Conservation (phyloP, 2,113 vertebrate genomes). For the Martes martes region DNA sequence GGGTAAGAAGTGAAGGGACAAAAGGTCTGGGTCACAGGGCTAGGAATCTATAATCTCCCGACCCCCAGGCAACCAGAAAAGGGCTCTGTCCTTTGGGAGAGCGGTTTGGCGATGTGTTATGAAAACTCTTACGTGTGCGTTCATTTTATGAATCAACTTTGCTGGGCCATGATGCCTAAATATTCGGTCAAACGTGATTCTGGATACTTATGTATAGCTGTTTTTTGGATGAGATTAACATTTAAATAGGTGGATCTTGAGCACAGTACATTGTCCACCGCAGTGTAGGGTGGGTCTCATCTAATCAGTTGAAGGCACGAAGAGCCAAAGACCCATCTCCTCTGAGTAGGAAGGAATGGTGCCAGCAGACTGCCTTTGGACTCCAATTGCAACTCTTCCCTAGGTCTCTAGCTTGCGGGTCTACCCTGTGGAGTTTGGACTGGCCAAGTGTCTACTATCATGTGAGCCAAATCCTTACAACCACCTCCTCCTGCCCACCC, state of each 20-base stretch:
- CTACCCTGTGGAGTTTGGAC: not conserved
- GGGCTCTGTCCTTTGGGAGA: not conserved
- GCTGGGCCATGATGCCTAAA: not conserved
- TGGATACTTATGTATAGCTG: not conserved
- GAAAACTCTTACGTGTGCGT: not conserved
- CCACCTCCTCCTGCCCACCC: not conserved
- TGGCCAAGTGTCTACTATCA: not conserved
- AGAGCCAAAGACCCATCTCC: not conserved
- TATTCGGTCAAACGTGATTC: not conserved
- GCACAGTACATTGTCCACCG: not conserved
- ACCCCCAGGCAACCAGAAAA: not conserved
- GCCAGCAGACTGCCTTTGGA: not conserved
- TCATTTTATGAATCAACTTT: not conserved
- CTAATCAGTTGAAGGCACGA: not conserved
- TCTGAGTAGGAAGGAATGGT: not conserved
- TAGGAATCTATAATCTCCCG: not conserved
- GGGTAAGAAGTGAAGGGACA: not conserved
- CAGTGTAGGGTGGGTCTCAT: not conserved
- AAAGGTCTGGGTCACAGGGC: too few relatives aligned
- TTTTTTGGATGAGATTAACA: not conserved
- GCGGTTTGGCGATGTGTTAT: too few relatives aligned
- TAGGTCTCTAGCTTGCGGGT: not conserved
- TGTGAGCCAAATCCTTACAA: not conserved
- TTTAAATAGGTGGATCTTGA: not conserved
- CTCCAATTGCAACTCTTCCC: not conserved